Conservation (phyloP, 2,113 vertebrate species). For the Alethe castanea region DNA sequence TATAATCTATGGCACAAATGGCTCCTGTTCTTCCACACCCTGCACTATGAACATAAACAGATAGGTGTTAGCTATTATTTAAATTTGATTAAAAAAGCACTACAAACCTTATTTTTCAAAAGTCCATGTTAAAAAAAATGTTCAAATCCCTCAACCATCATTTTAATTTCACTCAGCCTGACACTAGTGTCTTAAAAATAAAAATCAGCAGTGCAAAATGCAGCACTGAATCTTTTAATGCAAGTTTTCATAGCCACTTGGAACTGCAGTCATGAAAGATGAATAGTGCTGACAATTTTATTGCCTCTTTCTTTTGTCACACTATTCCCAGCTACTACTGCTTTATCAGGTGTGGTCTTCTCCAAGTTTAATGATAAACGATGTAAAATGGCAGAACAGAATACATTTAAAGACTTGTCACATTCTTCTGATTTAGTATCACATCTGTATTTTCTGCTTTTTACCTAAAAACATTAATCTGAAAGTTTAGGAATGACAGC, state of each 20-base stretch:
- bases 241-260: background rate
- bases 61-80: background rate
- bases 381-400: background rate
- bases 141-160: background rate
- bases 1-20: constrained; percentile 99
- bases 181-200: background rate
- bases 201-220: background rate
- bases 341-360: background rate
- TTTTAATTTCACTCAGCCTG: background rate
- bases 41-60: constrained; percentile 80
- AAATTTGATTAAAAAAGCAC: background rate
- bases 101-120: background rate
- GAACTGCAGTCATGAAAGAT: background rate
- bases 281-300: background rate
- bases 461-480: background rate
- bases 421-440: background rate
- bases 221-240: background rate
- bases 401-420: background rate
- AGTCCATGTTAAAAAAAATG: fast-evolving
- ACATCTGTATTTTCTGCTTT: background rate
- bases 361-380: background rate
- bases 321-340: background rate
- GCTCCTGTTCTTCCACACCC: constrained; percentile 98
- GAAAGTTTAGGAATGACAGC: background rate
- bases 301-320: background rate